Conservation (phyloP, 1,140 invertebrate species). For the Drosophila bocki region DNA sequence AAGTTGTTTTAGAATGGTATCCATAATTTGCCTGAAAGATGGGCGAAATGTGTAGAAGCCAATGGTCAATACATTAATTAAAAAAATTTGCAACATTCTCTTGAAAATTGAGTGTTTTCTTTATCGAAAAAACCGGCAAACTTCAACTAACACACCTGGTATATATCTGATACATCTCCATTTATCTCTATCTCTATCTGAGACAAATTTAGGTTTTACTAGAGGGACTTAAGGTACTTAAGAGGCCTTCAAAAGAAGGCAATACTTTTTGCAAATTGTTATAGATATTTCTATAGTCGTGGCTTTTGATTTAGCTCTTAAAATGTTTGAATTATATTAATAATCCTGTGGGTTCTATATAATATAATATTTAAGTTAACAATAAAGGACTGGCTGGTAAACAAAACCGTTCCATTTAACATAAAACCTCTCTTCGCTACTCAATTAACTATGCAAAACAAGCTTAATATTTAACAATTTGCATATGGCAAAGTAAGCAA, state of each 20-base stretch:
- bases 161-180: too few species aligned
- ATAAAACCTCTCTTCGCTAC: neutral
- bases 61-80: too few species aligned
- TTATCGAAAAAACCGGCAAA: too few species aligned
- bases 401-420: conserved; percentile 13
- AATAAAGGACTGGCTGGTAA: neutral
- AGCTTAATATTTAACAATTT: conserved; percentile 28
- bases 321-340: neutral
- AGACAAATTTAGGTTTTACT: neutral
- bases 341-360: neutral
- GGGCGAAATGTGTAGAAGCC: too few species aligned
- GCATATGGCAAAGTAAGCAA: conserved; percentile 9
- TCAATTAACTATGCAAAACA: neutral
- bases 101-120: too few species aligned
- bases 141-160: too few species aligned
- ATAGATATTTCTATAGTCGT: neutral
- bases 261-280: neutral
- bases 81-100: too few species aligned
- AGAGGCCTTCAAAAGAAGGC: neutral
- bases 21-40: too few species aligned
- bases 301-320: neutral
- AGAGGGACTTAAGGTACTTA: neutral
- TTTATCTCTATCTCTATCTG: too few species aligned
- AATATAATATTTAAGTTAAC: neutral
- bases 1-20: too few species aligned